Conservation (phyloP, 2,113 vertebrate species). For the Python bivittatus region DNA sequence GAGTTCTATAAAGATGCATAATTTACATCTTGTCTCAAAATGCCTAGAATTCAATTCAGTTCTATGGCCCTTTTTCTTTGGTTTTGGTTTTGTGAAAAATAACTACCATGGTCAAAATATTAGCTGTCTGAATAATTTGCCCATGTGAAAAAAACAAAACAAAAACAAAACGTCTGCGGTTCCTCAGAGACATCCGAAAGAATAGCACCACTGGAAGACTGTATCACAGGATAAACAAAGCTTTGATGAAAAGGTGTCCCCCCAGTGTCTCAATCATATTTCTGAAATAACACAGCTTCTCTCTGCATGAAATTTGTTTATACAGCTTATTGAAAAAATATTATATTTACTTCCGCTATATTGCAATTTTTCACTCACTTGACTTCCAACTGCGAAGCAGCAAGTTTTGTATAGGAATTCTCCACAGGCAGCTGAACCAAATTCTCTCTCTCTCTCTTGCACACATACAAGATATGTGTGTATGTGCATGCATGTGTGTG, state of each 20-base stretch:
- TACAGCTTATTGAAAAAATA: slow-evolving; percentile 20
- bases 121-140: not conserved
- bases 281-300: slow-evolving; percentile 24
- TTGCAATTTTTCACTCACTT: slow-evolving; percentile 34
- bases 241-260: slow-evolving; percentile 27
- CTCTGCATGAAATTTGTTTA: slow-evolving; percentile 16
- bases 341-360: slow-evolving; percentile 10
- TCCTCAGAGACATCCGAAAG: not conserved
- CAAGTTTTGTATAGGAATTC: slow-evolving; percentile 17
- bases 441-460: not conserved
- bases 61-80: not conserved
- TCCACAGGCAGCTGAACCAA: slow-evolving; percentile 4
- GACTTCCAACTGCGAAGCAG: slow-evolving; percentile 28
- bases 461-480: not conserved
- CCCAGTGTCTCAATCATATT: slow-evolving; percentile 19
- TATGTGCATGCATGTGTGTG: not conserved
- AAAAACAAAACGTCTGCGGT: not conserved
- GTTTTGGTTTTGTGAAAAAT: not conserved
- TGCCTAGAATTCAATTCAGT: not conserved
- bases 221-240: not conserved
- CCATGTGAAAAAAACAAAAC: not conserved
- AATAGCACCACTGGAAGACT: not conserved
- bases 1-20: not conserved
- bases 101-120: not conserved
- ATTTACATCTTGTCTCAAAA: not conserved